Base-by-base conservation (phyloP, 2,113 vertebrate species). In the Lophotis ruficrista region DNA sequence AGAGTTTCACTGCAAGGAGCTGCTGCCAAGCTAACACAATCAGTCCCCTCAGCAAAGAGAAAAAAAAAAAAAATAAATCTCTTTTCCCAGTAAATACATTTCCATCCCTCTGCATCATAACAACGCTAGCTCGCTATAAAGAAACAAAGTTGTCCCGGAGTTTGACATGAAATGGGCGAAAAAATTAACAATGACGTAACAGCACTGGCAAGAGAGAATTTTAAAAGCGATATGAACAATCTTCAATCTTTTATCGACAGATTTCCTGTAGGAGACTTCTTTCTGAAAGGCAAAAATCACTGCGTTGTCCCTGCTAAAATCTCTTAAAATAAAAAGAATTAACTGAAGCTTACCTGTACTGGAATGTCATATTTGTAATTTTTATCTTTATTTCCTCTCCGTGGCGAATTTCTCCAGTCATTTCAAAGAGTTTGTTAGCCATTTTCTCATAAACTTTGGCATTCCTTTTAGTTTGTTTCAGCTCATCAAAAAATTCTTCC, bases 331-430 rank as follows among this genome's bases (percentile, higher is more conserved):
- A 97, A 96, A 97, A 97, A 96, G 82, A 97, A 97, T 94, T 50
- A 97, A 97, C 94, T 83, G 84, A 83, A 85, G 98, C 99, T 98
- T 98, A 98, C 99, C 99, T 99, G 99, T 99, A 99, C 97, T 99
- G 99, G 98, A 99, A 99, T 96, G 99, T 99, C 99, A 99, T 99
- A 98, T 99, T 99, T 97, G 99, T 99, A 98, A 99, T 99, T 98
- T 99, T 99, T 98, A 99, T 99, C 98, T 99, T 99, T 98, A 99
- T 99, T 98, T 99, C 99, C 96, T 99, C 99, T 77, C 99, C 99
- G 97, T 99, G 99, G 43, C 99, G 98, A 94, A 99, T 99, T 95
- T 99, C 99, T 35, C 99, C 99, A 1, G 99, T 99, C 98, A 99
- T 99, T 97, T 99, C 99, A 89, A 99, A 99, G 93, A 99, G 99